These are phyloP conservation scores for Actinostola sp. DNA, from an alignment of 92 coral and sea anemone species.

Conservation along the genomic window DNA sequence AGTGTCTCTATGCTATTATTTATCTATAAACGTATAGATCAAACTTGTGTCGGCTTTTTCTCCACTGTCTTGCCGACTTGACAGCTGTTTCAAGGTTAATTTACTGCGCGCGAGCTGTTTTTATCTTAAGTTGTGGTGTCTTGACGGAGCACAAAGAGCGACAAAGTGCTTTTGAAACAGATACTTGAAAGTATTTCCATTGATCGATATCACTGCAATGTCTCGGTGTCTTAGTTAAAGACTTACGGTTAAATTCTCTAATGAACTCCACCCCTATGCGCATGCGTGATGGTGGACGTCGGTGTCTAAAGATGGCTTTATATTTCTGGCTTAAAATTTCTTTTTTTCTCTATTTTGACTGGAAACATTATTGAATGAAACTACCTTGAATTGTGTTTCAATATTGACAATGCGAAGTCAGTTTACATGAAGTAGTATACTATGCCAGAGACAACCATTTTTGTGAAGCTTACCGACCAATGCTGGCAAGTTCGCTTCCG, in stretches of 20 bases:
- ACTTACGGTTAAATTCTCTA: not conserved
- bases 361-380: no score
- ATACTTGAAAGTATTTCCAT: not conserved
- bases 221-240: not conserved
- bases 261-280: not conserved
- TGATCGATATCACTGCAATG: conserved; percentile 4
- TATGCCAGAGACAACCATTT: no score
- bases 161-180: conserved; percentile 6
- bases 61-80: not conserved
- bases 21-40: not conserved
- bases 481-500: no score
- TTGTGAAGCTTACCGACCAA: no score
- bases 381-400: no score
- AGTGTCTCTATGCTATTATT: not conserved
- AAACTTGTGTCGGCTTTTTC: not conserved
- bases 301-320: not conserved
- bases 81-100: conserved; percentile 18
- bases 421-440: no score
- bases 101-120: conserved; percentile 1
- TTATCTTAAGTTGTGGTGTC: not conserved
- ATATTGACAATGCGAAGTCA: no score
- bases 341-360: no score
- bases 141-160: not conserved
- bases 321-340: no score
- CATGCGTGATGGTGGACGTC: not conserved